These are phyloP conservation scores for Mesaphorura yosii DNA, from an alignment of 1,140 invertebrate genomes.

Conservation along the genomic window DNA sequence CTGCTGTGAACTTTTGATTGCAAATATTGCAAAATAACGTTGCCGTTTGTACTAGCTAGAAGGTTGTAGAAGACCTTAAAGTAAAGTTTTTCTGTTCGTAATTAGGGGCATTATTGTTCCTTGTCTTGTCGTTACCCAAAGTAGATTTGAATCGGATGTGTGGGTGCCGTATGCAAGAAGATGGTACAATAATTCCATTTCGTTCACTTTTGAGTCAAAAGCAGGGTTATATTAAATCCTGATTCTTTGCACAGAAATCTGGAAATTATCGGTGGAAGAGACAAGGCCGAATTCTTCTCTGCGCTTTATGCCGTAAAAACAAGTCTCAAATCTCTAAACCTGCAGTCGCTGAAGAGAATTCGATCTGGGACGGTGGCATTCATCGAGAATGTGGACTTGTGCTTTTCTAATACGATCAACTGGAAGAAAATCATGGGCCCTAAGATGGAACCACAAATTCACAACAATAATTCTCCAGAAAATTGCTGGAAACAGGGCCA, in stretches of 20 bases:
- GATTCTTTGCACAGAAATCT: conserved; percentile 62
- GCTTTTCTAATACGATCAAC: conserved; percentile 74
- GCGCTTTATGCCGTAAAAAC: conserved; percentile 85
- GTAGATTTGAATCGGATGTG: no score
- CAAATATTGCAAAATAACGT: no score
- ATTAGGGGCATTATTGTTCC: no score
- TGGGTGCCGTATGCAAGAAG: no score
- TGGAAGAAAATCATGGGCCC: conserved; percentile 60
- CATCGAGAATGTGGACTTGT: conserved; percentile 76
- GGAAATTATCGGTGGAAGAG: conserved; percentile 80
- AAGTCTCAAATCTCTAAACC: conserved; percentile 65
- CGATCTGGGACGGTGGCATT: conserved; percentile 79
- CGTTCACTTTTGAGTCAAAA: no score
- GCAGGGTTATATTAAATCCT: no score
- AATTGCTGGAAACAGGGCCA: conserved; percentile 68
- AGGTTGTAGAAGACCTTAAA: no score
- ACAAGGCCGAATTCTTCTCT: conserved; percentile 70
- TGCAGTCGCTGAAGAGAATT: conserved; percentile 73
- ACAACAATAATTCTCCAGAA: conserved; percentile 55
- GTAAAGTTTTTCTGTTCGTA: no score
- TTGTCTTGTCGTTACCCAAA: no score
- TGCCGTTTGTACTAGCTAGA: no score
- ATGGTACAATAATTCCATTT: no score
- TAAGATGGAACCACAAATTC: conserved; percentile 58
- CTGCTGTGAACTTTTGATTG: no score